phyloP scores from a whole-genome alignment of 1,140 invertebrate species.

The Gryllus bimaculatus region DNA sequence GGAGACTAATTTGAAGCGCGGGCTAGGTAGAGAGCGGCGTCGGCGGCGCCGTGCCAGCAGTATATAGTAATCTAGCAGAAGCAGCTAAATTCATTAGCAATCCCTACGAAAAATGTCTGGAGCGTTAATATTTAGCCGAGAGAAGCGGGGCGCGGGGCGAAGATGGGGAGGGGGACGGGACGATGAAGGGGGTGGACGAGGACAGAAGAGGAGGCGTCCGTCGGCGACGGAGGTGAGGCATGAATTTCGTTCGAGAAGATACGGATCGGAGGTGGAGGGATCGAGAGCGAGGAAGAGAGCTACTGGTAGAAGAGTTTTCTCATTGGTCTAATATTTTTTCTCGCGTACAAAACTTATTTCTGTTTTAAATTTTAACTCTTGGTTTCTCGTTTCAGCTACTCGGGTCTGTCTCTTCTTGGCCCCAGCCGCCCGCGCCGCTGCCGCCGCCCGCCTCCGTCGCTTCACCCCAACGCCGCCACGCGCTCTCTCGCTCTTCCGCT shows the following conservation, averaged over 20 bases:
- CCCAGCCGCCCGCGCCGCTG: no score
- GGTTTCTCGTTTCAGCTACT: background rate
- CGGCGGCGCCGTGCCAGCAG: slow-evolving; percentile 12
- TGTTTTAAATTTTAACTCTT: background rate
- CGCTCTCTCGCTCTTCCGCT: background rate
- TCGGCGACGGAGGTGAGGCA: background rate
- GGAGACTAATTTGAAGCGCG: slow-evolving; percentile 17
- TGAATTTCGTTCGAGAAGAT: background rate
- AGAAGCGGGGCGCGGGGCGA: background rate
- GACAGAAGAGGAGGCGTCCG: background rate
- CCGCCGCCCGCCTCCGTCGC: background rate
- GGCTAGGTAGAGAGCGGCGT: slow-evolving; percentile 3
- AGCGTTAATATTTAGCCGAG: slow-evolving; percentile 17
- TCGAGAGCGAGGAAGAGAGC: no score
- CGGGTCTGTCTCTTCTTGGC: background rate
- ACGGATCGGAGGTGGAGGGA: background rate
- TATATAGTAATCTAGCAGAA: slow-evolving; percentile 18
- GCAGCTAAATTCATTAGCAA: slow-evolving; percentile 20
- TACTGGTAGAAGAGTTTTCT: background rate
- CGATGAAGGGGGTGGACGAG: background rate
- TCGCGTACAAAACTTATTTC: background rate
- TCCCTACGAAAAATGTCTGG: slow-evolving; percentile 18
- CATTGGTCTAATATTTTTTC: background rate
- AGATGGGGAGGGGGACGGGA: background rate
- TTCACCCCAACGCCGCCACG: no score